Evolutionary conservation across 2,888 invertebrate genomes (phyloP).

Genomic region (Meiosimyza decipiens): DNA sequence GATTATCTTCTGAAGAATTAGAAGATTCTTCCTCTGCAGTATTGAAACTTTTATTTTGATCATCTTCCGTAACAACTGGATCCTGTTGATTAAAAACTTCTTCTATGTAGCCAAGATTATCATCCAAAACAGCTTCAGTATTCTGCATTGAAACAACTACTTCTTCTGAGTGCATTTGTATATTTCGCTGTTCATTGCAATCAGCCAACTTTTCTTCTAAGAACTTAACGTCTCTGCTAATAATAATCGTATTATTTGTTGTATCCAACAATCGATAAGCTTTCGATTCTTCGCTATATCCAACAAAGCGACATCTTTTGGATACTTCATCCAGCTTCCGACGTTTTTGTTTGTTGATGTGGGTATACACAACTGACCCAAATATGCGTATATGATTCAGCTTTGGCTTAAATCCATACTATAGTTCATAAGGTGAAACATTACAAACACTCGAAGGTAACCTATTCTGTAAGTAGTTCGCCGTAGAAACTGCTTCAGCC

Average conservation of each 20-base stretch:
- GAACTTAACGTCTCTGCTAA: too few relatives aligned
- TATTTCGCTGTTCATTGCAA: background rate
- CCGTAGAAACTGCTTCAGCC: slow-evolving; percentile 21
- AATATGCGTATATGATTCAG: slow-evolving; percentile 5
- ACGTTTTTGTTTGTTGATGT: slow-evolving; percentile 8
- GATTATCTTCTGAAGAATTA: too few relatives aligned
- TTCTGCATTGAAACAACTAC: too few relatives aligned
- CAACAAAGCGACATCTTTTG: background rate
- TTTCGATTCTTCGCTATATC: background rate
- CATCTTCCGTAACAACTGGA: too few relatives aligned
- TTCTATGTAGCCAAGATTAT: too few relatives aligned
- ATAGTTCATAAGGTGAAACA: slow-evolving; percentile 12
- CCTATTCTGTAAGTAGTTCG: slow-evolving; percentile 24
- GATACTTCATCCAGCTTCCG: background rate
- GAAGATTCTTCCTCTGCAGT: too few relatives aligned
- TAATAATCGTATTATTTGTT: too few relatives aligned
- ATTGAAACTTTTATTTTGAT: too few relatives aligned
- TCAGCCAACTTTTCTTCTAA: background rate
- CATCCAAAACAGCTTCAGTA: background rate
- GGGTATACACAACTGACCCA: background rate
- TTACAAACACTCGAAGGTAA: slow-evolving; percentile 18
- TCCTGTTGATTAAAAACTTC: too few relatives aligned
- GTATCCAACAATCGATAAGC: slow-evolving; percentile 3
- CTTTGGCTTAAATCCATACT: slow-evolving; percentile 22
- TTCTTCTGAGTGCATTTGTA: too few relatives aligned